Evolutionary conservation across 2,797 vertebrate genomes (phyloP), one percentile per base, ranked within the genome.

Genomic region (Sebastes wilsoni): DNA sequence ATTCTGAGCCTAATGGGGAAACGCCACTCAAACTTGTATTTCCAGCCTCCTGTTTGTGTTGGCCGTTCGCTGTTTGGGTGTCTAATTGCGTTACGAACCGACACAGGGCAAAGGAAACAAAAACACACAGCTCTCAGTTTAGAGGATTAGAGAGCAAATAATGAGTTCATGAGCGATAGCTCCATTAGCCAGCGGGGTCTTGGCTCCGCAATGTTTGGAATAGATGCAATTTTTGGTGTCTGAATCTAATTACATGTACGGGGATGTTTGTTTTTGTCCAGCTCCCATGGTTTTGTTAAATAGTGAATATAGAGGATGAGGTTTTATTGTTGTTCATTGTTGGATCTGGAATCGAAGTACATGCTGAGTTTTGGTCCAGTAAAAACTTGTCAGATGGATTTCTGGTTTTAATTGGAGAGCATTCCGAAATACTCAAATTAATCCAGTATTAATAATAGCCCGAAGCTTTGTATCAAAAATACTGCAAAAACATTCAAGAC

Each of bases 1-100:
- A 72, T 81, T 78, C 58, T 42, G 58, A 77, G 22, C 62, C 34
- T 79, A 85, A 80, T 86, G 87, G 81, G 20, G 83, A 88, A 88
- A 66, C 76, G 77, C 75, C 65, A 58, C 30, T 82, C 54, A 75
- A 59, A 65, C 14, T 0, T 82, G 81, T 72, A 68, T 83, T 83
- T 87, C 66, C 65, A 89, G 82, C 69, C 73, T 85, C 49, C 64
- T 82, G 87, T 90, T 92, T 92, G 72, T 83, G 54, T 89, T 89
- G 92, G 81, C 81, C 25, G 81, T 30, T 59, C 8, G 5, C 60
- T 80, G 32, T 80, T 79, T 81, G 68, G 62, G 72, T 78, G 86
- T 90, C 80, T 82, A 73, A 84, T 89, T 86, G 81, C 73, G 46
- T 81, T 79, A 85, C 6, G 32, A 66, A 79, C 74, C 52, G 79